Conservation (phyloP, 2,113 vertebrate species). For the Carassius auratus region DNA sequence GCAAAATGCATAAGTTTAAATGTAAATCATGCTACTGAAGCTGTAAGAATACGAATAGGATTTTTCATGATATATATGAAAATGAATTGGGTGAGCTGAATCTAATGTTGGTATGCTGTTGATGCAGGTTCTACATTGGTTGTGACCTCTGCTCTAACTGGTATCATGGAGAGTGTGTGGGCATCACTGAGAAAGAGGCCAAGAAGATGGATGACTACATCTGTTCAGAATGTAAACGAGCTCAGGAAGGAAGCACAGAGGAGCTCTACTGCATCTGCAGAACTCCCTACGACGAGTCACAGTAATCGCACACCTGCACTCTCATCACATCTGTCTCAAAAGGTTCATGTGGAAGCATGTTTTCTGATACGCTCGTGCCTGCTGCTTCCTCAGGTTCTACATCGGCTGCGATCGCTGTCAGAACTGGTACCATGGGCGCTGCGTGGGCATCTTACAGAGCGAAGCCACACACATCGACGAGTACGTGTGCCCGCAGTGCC, state of each 20-base stretch:
- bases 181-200: constrained; percentile 99
- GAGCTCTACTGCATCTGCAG: constrained; percentile 81
- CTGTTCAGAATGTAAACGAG: constrained; percentile 96
- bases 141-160: constrained; percentile 99
- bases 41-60: not conserved
- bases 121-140: constrained; percentile 97
- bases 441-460: constrained; percentile 96
- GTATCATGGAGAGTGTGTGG: constrained; percentile 98
- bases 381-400: constrained; percentile 83
- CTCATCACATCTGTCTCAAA: not conserved
- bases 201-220: constrained; percentile 99
- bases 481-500: constrained; percentile 97
- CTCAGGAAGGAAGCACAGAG: constrained; percentile 95
- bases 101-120: not conserved
- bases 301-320: constrained; percentile 60
- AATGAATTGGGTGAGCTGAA: not conserved
- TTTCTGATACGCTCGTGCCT: not conserved
- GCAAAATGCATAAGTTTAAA: not conserved
- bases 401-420: constrained; percentile 98
- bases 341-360: not conserved
- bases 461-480: constrained; percentile 97
- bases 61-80: not conserved
- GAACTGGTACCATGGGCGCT: constrained; percentile 99
- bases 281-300: constrained; percentile 78
- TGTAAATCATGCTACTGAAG: not conserved